A percentile compares a stretch with the other conserved stretches of the same genome.
Evolutionary conservation across 2,113 vertebrate genomes (phyloP).

Genomic region (Eulacestoma nigropectus): DNA sequence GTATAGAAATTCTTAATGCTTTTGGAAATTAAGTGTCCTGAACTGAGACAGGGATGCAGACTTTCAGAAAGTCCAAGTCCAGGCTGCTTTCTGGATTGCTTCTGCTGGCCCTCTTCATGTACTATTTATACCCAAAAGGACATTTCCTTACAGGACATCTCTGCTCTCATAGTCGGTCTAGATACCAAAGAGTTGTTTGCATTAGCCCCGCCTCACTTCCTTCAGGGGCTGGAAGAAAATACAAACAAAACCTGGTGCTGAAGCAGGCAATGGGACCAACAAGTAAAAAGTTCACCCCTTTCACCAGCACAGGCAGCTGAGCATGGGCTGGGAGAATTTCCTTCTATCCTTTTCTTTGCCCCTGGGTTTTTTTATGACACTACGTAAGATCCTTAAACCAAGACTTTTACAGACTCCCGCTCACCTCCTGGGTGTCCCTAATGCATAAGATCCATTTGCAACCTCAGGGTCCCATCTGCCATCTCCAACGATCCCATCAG

Average conservation of each 20-base stretch:
- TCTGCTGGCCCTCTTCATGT: not conserved
- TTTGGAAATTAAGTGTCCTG: not conserved
- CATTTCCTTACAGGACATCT: not conserved
- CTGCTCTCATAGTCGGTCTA: not conserved
- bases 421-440: not conserved
- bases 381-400: not conserved
- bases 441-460: rapidly evolving
- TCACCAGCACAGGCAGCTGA: not conserved
- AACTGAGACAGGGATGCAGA: not conserved
- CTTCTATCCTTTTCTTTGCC: not conserved
- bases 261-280: not conserved
- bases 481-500: not conserved
- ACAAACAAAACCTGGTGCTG: not conserved
- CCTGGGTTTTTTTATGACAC: not conserved
- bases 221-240: not conserved
- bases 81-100: not conserved
- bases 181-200: not conserved
- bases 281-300: not conserved
- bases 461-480: rapidly evolving
- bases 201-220: not conserved
- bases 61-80: not conserved
- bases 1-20: not conserved
- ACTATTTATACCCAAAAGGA: not conserved
- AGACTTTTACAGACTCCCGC: not conserved
- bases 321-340: not conserved